These are phyloP conservation scores for Drosophila miranda DNA, from an alignment of 1,140 invertebrate species.

Conservation along the genomic window DNA sequence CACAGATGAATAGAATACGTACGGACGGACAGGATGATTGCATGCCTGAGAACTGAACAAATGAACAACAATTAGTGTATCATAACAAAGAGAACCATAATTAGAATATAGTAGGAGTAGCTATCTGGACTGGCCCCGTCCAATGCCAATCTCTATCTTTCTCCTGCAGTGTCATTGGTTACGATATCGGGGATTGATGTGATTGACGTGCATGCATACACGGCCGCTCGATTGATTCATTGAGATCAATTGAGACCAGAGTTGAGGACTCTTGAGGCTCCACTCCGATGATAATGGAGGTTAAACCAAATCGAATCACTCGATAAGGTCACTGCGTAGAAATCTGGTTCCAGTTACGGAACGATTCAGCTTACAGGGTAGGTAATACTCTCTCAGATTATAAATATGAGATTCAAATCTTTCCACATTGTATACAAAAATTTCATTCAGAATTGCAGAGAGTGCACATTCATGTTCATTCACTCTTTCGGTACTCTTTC, in stretches of 20 bases:
- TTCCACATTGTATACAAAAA: constrained; percentile 15
- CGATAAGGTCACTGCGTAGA: constrained; percentile 50
- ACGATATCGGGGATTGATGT: constrained; percentile 22
- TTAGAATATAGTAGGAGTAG: constrained; percentile 26
- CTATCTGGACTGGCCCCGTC: constrained; percentile 13
- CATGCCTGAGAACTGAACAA: constrained; percentile 60
- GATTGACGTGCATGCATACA: constrained; percentile 34
- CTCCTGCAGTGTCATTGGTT: constrained; percentile 15
- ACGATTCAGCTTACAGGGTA: too few relatives aligned
- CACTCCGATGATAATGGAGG: constrained; percentile 53
- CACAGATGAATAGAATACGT: constrained; percentile 55
- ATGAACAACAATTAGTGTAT: constrained; percentile 41
- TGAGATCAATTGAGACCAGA: constrained; percentile 57
- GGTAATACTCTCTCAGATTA: too few relatives aligned
- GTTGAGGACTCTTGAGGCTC: constrained; percentile 50
- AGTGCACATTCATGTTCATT: too few relatives aligned
- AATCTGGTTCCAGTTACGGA: constrained; percentile 45
- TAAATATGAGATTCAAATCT: constrained; percentile 14
- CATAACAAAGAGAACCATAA: constrained; percentile 33
- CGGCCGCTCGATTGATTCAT: constrained; percentile 36
- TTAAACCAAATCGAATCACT: constrained; percentile 61
- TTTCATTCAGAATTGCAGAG: constrained; percentile 22
- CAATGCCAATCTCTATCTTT: constrained; percentile 25
- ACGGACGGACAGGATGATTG: constrained; percentile 37
- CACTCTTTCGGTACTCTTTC: too few relatives aligned